Percentiles rank a stretch among this genome's conserved stretches.
Conservation (phyloP, 2,888 invertebrate genomes). For the Chrysodeixis includens region DNA sequence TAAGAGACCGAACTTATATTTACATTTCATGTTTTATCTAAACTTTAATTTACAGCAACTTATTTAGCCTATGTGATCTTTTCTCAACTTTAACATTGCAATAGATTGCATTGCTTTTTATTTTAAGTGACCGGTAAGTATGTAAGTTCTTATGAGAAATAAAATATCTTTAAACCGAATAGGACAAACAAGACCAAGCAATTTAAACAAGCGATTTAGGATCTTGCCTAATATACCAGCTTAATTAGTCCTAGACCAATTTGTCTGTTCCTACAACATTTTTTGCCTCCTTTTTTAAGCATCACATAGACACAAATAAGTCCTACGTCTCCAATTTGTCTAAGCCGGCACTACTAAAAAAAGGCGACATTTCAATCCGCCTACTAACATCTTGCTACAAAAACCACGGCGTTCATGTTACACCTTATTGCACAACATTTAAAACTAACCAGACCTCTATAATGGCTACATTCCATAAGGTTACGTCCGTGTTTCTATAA, state of each 20-base stretch:
- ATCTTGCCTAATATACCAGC: too few relatives aligned
- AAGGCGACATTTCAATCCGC: conserved; percentile 21
- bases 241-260: neutral
- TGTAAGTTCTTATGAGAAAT: too few relatives aligned
- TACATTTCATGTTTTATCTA: too few relatives aligned
- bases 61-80: too few relatives aligned
- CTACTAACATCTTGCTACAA: conserved; percentile 10
- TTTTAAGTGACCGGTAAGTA: too few relatives aligned
- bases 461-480: conserved; percentile 10
- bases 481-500: neutral
- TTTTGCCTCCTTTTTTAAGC: neutral
- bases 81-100: too few relatives aligned
- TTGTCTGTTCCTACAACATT: neutral
- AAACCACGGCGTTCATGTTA: conserved; percentile 24
- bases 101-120: too few relatives aligned
- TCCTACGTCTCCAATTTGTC: conserved; percentile 9
- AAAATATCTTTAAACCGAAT: too few relatives aligned
- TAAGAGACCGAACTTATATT: too few relatives aligned
- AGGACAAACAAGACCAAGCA: too few relatives aligned
- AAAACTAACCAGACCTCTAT: conserved; percentile 8
- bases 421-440: conserved; percentile 34
- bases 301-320: neutral
- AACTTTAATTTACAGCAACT: too few relatives aligned
- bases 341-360: neutral
- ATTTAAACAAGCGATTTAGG: too few relatives aligned